Conservation (phyloP, 2,797 vertebrate species). For the Glyptemys insculpta region DNA sequence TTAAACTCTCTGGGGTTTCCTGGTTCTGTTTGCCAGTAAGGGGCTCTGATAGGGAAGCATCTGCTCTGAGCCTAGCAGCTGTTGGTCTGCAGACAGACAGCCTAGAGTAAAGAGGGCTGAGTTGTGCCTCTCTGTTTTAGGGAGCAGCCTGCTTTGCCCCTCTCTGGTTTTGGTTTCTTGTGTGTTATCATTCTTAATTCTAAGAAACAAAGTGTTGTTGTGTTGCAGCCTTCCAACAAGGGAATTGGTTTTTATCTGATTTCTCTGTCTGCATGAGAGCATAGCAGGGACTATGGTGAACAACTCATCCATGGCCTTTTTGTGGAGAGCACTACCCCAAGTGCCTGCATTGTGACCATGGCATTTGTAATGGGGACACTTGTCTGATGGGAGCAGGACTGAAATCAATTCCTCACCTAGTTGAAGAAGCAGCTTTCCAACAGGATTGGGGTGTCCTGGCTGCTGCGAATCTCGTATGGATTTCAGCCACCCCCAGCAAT, state of each 20-base stretch:
- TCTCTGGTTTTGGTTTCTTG: neutral
- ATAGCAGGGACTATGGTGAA: neutral
- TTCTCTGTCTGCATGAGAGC: neutral
- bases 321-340: accelerated
- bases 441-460: neutral
- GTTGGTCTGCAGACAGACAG: too few species aligned
- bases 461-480: neutral
- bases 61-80: neutral
- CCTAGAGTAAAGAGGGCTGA: neutral
- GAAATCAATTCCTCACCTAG: too few species aligned
- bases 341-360: too few species aligned
- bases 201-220: accelerated
- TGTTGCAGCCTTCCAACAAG: neutral
- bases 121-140: neutral
- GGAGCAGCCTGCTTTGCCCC: neutral
- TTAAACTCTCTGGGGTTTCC: neutral
- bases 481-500: neutral
- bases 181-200: neutral
- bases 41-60: neutral
- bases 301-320: accelerated
- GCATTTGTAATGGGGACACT: accelerated
- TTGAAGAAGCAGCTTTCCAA: too few species aligned
- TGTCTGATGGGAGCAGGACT: too few species aligned
- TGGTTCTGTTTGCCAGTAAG: neutral
- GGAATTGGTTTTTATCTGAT: neutral